Conservation (phyloP, 2,797 vertebrate genomes). For the Cuculus canorus region DNA sequence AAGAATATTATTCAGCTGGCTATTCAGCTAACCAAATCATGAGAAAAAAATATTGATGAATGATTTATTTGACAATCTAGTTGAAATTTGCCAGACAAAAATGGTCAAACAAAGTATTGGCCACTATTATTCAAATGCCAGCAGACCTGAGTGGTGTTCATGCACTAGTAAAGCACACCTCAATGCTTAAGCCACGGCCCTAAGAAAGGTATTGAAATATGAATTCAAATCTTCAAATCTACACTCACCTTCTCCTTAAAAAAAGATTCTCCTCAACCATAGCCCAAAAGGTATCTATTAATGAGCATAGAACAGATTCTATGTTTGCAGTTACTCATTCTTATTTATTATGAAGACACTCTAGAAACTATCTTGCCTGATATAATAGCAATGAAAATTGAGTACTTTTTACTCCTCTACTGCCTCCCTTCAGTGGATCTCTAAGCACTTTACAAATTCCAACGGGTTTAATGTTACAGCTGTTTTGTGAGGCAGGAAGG, state of each 20-base stretch:
- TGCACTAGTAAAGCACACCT: neutral
- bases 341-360: slow-evolving; percentile 18
- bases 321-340: slow-evolving; percentile 46
- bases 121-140: neutral
- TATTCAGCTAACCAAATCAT: slow-evolving; percentile 45
- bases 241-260: neutral
- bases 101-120: slow-evolving; percentile 14
- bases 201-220: neutral
- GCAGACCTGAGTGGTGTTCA: neutral
- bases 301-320: neutral
- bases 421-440: slow-evolving; percentile 39
- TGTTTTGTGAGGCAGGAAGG: slow-evolving; percentile 42
- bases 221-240: neutral
- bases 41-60: slow-evolving; percentile 36
- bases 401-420: slow-evolving; percentile 38
- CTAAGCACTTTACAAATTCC: slow-evolving; percentile 54
- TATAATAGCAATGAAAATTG: slow-evolving; percentile 19
- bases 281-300: slow-evolving; percentile 6
- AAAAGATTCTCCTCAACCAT: neutral
- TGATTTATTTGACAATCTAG: slow-evolving; percentile 41
- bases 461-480: slow-evolving; percentile 38
- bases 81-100: slow-evolving; percentile 29
- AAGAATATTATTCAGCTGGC: slow-evolving; percentile 43
- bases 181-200: neutral
- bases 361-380: slow-evolving; percentile 1